Evolutionary conservation across 2,797 vertebrate genomes (phyloP), one percentile per base, ranked within the genome.

Genomic region (Capromys pilorides): DNA sequence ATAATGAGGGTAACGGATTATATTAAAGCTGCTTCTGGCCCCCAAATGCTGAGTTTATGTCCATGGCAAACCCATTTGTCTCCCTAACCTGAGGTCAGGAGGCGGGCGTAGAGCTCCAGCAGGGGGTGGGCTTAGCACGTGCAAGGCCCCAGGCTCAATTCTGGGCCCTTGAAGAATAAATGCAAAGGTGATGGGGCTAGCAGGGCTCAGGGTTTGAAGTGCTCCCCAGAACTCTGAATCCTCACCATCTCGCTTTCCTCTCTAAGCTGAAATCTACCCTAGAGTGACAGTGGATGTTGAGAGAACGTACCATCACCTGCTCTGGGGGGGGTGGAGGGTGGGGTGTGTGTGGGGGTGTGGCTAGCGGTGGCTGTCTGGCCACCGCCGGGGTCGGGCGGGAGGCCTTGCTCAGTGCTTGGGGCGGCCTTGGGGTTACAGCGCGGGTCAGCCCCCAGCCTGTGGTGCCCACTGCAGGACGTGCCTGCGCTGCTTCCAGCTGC

Each of bases 391-490:
- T n/a, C n/a, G 69, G 88, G 61, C 31, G 45, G 62, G 1, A 28
- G 41, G 79, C 39, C 33, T 26, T 39, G 36, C 57, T 57, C 13
- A 31, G 83, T 28, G 82, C 19, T n/a, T 33, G 61, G 24, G 24
- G 73, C 49, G 83, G 73, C 78, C 4, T 45, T 51, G 57, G n/a
- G 51, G 28, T 10, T 13, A 19, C 66, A 67, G 51, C 6, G n/a
- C 75, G 54, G 80, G 49, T 51, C 77, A 54, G 5, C n/a, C 18
- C 13, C 28, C 36, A 19, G 36, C 33, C 26, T 1, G 18, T 45
- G 16, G 28, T 0, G 0, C 6, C 7, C 31, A 24, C 75, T 62
- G 33, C n/a, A 5, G 84, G 59, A 36, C 80, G 28, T 0, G 7
- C 39, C 71, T 64, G 51, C 83, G 51, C 16, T 13, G 10, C 31